A percentile compares a stretch with the other conserved stretches of the same genome.
phyloP scores from a whole-genome alignment of 2,888 invertebrate species.

The Alloscopus bannaensis region DNA sequence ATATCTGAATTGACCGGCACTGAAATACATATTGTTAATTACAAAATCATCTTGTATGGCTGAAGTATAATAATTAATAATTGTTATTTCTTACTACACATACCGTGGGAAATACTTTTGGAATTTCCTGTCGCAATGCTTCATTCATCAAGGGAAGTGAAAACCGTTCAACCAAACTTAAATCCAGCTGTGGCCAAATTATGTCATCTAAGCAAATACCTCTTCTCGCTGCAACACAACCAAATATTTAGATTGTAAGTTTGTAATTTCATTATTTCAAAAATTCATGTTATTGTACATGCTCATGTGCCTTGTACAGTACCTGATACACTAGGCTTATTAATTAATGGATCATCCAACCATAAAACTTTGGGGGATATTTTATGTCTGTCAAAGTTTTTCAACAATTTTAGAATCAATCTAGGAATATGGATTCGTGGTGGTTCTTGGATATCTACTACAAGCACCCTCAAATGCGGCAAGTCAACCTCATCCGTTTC shows the following conservation, averaged over 20 bases:
- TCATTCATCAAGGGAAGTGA: constrained; percentile 64
- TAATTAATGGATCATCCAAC: constrained; percentile 69
- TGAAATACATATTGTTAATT: constrained; percentile 9
- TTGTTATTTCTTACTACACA: constrained; percentile 8
- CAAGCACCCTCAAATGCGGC: constrained; percentile 64
- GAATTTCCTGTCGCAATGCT: constrained; percentile 32
- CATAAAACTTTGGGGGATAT: constrained; percentile 59
- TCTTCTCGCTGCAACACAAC: constrained; percentile 22
- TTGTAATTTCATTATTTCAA: neutral
- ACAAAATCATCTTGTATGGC: neutral
- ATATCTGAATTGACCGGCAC: constrained; percentile 52
- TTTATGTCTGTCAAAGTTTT: constrained; percentile 53
- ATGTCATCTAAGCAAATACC: constrained; percentile 44
- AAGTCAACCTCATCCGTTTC: constrained; percentile 53
- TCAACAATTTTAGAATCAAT: constrained; percentile 53
- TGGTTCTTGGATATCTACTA: constrained; percentile 61
- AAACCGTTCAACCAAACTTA: constrained; percentile 47
- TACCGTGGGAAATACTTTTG: constrained; percentile 46
- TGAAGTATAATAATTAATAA: too few species aligned
- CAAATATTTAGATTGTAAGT: constrained; percentile 9
- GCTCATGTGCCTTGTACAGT: constrained; percentile 7
- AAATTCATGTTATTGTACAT: neutral
- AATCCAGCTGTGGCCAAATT: constrained; percentile 58
- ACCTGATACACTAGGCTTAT: constrained; percentile 42
- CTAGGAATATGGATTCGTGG: constrained; percentile 65